These are phyloP conservation scores for Andrena haemorrhoa DNA, from an alignment of 2,888 invertebrate genomes.

Conservation along the genomic window DNA sequence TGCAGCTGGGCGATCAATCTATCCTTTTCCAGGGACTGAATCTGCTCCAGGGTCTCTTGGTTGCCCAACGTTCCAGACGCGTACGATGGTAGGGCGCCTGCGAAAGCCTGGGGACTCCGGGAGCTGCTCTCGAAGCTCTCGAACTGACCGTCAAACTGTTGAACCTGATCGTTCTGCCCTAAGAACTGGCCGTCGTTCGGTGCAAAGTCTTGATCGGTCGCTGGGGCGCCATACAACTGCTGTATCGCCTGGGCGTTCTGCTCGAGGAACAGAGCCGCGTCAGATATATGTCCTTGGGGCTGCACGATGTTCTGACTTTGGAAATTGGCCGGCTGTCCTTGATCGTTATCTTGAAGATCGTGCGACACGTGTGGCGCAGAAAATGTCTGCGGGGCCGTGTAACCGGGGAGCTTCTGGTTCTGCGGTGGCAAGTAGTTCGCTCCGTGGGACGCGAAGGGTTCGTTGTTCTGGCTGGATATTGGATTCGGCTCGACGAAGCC, in stretches of 20 bases:
- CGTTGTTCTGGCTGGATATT: conserved; percentile 81
- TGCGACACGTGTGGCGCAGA: conserved; percentile 7
- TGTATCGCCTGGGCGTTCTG: conserved; percentile 82
- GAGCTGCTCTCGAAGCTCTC: conserved; percentile 54
- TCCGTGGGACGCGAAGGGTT: conserved; percentile 79
- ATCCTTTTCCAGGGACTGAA: conserved; percentile 80
- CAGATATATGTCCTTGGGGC: conserved; percentile 76
- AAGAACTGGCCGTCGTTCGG: conserved; percentile 72
- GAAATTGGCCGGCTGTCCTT: conserved; percentile 19
- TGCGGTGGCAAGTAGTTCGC: conserved; percentile 82
- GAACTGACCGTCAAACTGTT: conserved; percentile 56
- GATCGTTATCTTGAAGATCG: conserved; percentile 30
- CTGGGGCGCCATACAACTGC: conserved; percentile 79
- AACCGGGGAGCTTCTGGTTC: conserved; percentile 80
- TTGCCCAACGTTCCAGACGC: conserved; percentile 78
- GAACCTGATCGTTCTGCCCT: conserved; percentile 64
- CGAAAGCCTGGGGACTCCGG: conserved; percentile 57
- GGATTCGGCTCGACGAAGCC: conserved; percentile 78
- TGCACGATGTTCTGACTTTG: conserved; percentile 69
- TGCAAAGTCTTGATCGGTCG: conserved; percentile 78
- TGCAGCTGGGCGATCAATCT: conserved; percentile 79
- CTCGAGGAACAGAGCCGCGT: conserved; percentile 79
- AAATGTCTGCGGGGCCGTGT: conserved; percentile 59
- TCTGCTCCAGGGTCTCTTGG: conserved; percentile 74
- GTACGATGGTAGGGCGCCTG: conserved; percentile 75